These are phyloP conservation scores for Pterophyllum scalare DNA, from an alignment of 2,113 vertebrate genomes.

Conservation along the genomic window DNA sequence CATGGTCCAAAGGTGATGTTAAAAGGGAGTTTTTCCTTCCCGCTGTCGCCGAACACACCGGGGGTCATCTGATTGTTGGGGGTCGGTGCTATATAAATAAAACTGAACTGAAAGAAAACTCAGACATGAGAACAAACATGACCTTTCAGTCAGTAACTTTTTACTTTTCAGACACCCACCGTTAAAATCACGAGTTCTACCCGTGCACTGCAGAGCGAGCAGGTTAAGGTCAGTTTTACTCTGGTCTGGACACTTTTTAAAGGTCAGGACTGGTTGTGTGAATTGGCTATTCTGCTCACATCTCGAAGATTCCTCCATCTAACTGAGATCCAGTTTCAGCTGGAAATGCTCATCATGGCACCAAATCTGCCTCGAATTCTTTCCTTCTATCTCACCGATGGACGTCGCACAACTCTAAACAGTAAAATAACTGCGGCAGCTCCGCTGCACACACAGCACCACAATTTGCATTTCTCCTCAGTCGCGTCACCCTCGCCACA, in stretches of 20 bases:
- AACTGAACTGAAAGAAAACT: not conserved
- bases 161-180: not conserved
- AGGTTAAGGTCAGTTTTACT: not conserved
- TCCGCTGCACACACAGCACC: not conserved
- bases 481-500: slow-evolving; percentile 41
- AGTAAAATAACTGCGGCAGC: slow-evolving; percentile 3
- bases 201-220: not conserved
- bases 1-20: not conserved
- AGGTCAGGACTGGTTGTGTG: not conserved
- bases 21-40: too few relatives aligned
- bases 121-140: too few relatives aligned
- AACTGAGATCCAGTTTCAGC: not conserved
- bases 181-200: not conserved
- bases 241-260: not conserved
- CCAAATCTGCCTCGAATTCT: not conserved
- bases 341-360: not conserved
- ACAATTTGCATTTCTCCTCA: slow-evolving; percentile 16
- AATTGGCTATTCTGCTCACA: too few relatives aligned
- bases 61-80: too few relatives aligned
- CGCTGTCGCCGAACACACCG: too few relatives aligned
- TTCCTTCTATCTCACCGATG: not conserved
- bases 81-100: too few relatives aligned
- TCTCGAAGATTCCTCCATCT: not conserved
- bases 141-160: not conserved
- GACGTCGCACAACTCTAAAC: slow-evolving; percentile 1